Base-by-base conservation (phyloP, 2,888 invertebrate genomes). In the Agrilus biguttatus region DNA sequence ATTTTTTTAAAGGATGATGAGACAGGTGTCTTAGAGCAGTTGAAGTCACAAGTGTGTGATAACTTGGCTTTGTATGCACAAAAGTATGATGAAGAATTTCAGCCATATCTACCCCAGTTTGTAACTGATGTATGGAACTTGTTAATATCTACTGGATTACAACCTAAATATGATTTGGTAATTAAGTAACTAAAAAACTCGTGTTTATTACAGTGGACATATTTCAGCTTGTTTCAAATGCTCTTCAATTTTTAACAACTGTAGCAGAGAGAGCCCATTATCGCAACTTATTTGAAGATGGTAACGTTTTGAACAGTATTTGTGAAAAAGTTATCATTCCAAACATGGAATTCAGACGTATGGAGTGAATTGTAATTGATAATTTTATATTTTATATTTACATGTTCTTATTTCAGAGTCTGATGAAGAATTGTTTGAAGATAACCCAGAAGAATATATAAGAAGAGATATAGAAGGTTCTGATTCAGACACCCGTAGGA, bases 251-350 rank as follows among this genome's bases (percentile, higher is more conserved):
- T 64, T 70, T 98, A 34, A 88, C 93, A 0, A 87, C 89, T 40
- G 91, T 98, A 7, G 96, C 95, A 0, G 92, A 93, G 60, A 79
- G 93, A 52, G 76, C 80, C 35, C 85, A 84, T 48, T 92, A 96
- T 64, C 82, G 89, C 50, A 73, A 77, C 50, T 67, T 97, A 28
- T 98, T 98, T 61, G 89, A 92, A 62, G 86, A 89, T 62, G 81
- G 87, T 0, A 76, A 76, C 39, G 88, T 88, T 3, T 73, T 97
- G 6, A 83, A 85, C 50, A 86, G 82, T 55, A 93, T 96, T 50
- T 97, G 96, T 64, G 92, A 97, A 62, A 93, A 93, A 65, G 91
- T 98, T n/a, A 88, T 98, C 55, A 91, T 98, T 55, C 96, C 97
- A 1, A 98, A 97, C 62, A 87, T 99, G 78, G 87, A 93, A 65